Conservation (phyloP, 2,113 vertebrate species). For the Tragelaphus imberbis region DNA sequence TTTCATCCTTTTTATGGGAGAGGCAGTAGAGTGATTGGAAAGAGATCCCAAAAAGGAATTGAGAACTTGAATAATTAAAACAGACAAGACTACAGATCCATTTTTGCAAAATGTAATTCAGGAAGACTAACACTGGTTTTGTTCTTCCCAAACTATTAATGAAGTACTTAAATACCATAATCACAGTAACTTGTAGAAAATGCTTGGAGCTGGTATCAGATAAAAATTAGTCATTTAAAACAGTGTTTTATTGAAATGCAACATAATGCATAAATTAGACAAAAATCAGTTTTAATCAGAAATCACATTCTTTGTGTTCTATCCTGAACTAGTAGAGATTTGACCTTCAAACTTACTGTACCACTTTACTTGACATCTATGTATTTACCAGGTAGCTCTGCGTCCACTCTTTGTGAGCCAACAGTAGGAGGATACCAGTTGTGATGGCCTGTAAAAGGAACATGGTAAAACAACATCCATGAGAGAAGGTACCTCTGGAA, state of each 20-base stretch:
- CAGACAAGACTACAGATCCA: background rate
- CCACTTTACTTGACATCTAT: rapidly evolving
- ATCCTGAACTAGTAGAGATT: background rate
- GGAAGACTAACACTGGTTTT: background rate
- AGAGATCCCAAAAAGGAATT: background rate
- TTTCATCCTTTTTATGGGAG: background rate
- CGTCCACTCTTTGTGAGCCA: slow-evolving; percentile 60
- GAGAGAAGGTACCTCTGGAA: background rate
- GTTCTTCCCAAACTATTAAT: background rate
- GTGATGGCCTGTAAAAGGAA: slow-evolving; percentile 65
- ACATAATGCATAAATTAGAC: background rate
- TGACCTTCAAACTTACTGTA: background rate
- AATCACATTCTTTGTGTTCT: background rate
- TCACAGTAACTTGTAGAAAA: background rate
- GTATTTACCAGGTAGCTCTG: slow-evolving; percentile 73
- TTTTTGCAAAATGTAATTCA: background rate
- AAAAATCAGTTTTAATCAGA: background rate
- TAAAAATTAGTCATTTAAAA: background rate
- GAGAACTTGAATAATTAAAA: background rate
- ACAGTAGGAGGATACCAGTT: slow-evolving; percentile 57
- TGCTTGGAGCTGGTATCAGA: background rate
- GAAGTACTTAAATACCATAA: background rate
- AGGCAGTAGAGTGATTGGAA: background rate
- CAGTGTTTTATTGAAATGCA: background rate
- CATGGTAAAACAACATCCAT: background rate